Percentiles rank a stretch among this genome's conserved stretches.
Evolutionary conservation across 2,797 vertebrate genomes (phyloP).

Genomic region (Aphelocoma californica): DNA sequence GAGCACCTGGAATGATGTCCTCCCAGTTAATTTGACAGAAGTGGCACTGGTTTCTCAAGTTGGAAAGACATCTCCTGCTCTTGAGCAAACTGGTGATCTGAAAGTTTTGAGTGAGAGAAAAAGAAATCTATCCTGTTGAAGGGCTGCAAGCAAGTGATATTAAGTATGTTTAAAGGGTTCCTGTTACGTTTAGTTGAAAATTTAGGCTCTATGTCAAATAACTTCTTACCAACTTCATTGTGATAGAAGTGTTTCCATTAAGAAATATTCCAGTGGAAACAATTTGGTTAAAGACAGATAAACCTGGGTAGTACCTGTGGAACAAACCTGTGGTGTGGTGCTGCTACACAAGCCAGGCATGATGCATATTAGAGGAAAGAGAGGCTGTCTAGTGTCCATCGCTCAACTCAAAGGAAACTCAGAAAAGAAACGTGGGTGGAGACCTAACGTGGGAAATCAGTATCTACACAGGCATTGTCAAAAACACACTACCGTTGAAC

Average conservation of each 20-base stretch:
- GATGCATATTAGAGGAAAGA: not conserved
- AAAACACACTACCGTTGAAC: not conserved
- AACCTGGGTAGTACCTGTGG: not conserved
- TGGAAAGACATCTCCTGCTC: not conserved
- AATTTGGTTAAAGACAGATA: not conserved
- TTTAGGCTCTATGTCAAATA: constrained; percentile 12
- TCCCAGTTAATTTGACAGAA: not conserved
- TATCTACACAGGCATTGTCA: not conserved
- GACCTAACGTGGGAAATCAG: not conserved
- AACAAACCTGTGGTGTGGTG: not conserved
- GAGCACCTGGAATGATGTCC: not conserved
- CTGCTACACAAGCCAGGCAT: not conserved
- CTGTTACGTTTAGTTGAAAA: not conserved
- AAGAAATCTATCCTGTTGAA: not conserved
- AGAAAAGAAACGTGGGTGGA: not conserved
- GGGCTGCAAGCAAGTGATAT: not conserved
- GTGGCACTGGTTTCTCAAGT: not conserved
- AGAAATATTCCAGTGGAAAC: not conserved
- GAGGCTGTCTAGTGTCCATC: not conserved
- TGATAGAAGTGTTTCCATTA: not conserved
- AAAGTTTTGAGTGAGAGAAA: not conserved
- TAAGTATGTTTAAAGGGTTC: not conserved
- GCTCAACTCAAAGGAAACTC: not conserved
- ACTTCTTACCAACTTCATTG: not conserved
- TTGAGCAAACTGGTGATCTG: not conserved